A percentile compares a stretch with the other conserved stretches of the same genome.
These are phyloP conservation scores for Plusia festucae DNA, from an alignment of 2,888 invertebrate species.

Conservation along the genomic window DNA sequence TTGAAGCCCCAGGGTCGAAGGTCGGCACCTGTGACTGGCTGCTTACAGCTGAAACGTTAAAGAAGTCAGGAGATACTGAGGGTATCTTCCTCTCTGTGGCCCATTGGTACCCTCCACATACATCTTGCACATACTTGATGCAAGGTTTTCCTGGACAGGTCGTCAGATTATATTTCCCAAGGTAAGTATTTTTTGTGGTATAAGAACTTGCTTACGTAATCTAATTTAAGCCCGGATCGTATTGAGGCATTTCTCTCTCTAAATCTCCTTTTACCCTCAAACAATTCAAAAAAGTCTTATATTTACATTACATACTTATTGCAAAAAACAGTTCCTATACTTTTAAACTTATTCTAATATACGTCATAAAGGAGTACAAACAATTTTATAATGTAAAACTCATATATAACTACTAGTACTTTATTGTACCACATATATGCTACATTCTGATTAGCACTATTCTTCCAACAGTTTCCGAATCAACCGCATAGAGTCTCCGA, in stretches of 20 bases:
- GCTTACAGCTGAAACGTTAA: constrained; percentile 94
- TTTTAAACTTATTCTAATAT: too few species aligned
- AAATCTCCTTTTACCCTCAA: too few species aligned
- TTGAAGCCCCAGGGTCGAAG: constrained; percentile 95
- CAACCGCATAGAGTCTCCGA: constrained; percentile 96
- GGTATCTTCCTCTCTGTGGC: constrained; percentile 97
- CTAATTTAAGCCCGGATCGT: too few species aligned
- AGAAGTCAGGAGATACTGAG: constrained; percentile 94
- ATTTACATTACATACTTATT: too few species aligned
- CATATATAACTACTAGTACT: too few species aligned
- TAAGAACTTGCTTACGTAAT: too few species aligned
- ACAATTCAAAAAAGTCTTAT: too few species aligned
- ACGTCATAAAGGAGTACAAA: too few species aligned
- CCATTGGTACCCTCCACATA: constrained; percentile 98
- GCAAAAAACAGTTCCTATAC: too few species aligned
- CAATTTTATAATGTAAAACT: too few species aligned
- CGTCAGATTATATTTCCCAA: constrained; percentile 96
- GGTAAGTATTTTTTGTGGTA: constrained; percentile 83
- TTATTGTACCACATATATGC: too few species aligned
- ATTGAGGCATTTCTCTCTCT: too few species aligned
- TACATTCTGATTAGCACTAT: background rate
- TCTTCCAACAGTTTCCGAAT: constrained; percentile 92
- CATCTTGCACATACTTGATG: constrained; percentile 97
- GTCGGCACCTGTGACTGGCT: constrained; percentile 97
- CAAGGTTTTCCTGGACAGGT: constrained; percentile 96